Percentiles rank a stretch among this genome's conserved stretches.
Conservation (phyloP, 2,888 invertebrate species). For the Cryptocheilus praepositus region DNA sequence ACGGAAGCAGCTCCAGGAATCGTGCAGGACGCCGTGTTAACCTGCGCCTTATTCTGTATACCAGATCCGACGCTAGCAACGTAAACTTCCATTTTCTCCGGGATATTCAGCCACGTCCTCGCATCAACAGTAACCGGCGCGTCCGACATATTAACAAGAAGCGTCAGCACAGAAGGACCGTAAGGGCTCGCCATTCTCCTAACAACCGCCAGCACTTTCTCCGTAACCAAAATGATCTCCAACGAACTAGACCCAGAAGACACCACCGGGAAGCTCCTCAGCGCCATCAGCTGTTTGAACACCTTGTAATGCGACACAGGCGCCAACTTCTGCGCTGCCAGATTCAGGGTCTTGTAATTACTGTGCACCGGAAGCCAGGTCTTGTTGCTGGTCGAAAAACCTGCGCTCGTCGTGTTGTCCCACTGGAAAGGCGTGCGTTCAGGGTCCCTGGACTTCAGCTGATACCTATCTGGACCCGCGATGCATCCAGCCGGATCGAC, state of each 20-base stretch:
- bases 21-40: constrained; percentile 32
- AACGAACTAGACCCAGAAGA: constrained; percentile 69
- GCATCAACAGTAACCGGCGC: constrained; percentile 48
- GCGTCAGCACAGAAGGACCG: constrained; percentile 38
- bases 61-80: constrained; percentile 51
- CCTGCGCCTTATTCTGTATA: constrained; percentile 24
- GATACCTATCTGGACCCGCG: constrained; percentile 79
- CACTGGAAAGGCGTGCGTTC: constrained; percentile 83
- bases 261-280: constrained; percentile 76
- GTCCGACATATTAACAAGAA: constrained; percentile 59
- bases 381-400: constrained; percentile 77
- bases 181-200: constrained; percentile 34
- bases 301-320: constrained; percentile 78
- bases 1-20: constrained; percentile 59
- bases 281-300: constrained; percentile 77
- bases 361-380: constrained; percentile 84
- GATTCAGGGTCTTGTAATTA: constrained; percentile 79
- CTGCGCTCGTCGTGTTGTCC: constrained; percentile 78
- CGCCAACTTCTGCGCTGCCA: constrained; percentile 76
- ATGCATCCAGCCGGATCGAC: constrained; percentile 81
- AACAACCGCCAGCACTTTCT: constrained; percentile 55
- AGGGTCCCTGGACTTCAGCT: constrained; percentile 79
- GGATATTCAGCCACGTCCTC: constrained; percentile 52
- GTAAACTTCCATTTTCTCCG: constrained; percentile 50
- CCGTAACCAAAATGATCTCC: constrained; percentile 59